Evolutionary conservation across 2,797 vertebrate species (phyloP), one percentile per base, ranked within the genome.

Genomic region (Pseudopleuronectes americanus): DNA sequence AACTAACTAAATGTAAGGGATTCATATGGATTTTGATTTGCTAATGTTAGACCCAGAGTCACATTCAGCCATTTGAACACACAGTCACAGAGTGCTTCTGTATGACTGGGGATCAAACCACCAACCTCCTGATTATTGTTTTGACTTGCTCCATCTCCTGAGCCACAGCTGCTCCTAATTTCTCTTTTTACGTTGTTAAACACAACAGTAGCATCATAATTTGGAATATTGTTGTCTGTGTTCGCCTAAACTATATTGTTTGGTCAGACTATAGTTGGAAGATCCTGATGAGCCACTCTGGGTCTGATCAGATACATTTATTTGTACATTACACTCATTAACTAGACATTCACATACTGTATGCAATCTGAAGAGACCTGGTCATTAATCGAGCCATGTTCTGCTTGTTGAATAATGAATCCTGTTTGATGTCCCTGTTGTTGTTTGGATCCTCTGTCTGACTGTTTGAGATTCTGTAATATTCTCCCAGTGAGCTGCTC

Each of bases 401-500:
- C 57, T 64, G 61, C 28, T 67, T 74, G 51, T 68, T 79, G 48
- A 75, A 59, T 58, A 65, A 79, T 61, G 69, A 82, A 75, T 74
- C 64, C 57, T 26, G 59, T 81, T 81, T 75, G 61, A 83, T 71
- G 75, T 63, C 53, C 19, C 22, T 60, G 56, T 81, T 77, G 65
- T 80, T 86, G 72, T 88, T 88, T 74, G 64, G 49, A 33, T 78
- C 31, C 3, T 78, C 53, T 36, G 23, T 64, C 57, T 57, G 73
- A 70, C 72, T 69, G 43, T 72, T 74, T 53, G 62, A 73, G 65
- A 63, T 57, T 36, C 54, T 71, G 43, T 84, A 21, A 71, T 68
- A 63, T 60, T 72, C 53, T 63, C 61, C 52, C 55, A 13, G 60
- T 43, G 64, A 73, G 61, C 63, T 69, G 58, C 63, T 64, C 62